Evolutionary conservation across 1,140 invertebrate species (phyloP), one percentile per base, ranked within the genome.

Genomic region (Drosophila hydei): DNA sequence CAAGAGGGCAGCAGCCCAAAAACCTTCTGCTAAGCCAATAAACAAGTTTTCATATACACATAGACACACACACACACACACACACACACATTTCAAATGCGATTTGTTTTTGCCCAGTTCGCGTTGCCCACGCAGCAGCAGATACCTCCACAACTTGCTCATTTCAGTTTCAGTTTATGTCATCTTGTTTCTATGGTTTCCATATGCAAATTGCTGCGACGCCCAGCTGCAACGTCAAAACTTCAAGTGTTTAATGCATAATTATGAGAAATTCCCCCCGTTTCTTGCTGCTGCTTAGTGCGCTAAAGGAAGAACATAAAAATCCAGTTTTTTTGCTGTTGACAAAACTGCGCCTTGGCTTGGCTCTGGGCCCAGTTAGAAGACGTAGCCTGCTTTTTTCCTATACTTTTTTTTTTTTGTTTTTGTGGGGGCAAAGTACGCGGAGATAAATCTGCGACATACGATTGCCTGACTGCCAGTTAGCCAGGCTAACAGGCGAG

Each of bases 171-270:
- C 38, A 19, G 55, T 58, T 56, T 63, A 72, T 76, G 75, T 69
- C 69, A 67, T 59, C 54, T 54, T 67, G 60, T 72, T 48, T 74
- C 58, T 80, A 88, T 81, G 81, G 81, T 84, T 84, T 84, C 80
- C 72, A 84, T 84, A 84, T 84, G 80, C 81, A 85, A 87, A 85
- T 87, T 77, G 55, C 64, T 68, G 77, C 55, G 75, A 75, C 75
- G 52, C 61, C 61, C 67, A 80, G 73, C 70, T 87, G 81, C 73
- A 74, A 62, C 77, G 74, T 77, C 30, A 33, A 87, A 87, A 75
- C 77, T 65, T 78, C 84, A 75, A 88, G 83, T 87, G 83, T 87
- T 87, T 87, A 84, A 87, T 87, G 83, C 83, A 87, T 87, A 87
- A 87, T 87, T 87, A 87, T 83, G 55, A 88, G 81, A 8, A 27